Conservation (phyloP, 2,113 vertebrate species). For the Penelope pileata region DNA sequence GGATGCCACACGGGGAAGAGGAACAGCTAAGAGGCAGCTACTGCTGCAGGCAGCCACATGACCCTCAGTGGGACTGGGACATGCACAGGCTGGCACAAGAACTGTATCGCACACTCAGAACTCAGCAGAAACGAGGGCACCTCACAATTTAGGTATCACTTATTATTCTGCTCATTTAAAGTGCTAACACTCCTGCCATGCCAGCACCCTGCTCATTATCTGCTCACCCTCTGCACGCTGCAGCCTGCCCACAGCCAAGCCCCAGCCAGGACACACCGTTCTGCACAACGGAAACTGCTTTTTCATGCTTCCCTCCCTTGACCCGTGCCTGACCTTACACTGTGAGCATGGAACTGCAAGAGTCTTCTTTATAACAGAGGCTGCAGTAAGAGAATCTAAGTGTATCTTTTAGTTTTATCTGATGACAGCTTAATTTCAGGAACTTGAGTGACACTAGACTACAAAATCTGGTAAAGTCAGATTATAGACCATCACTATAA, state of each 20-base stretch:
- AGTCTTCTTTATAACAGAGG: not conserved
- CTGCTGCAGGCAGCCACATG: not conserved
- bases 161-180: not conserved
- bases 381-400: not conserved
- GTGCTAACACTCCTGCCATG: not conserved
- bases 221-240: not conserved
- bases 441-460: not conserved
- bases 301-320: not conserved
- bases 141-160: rapidly evolving
- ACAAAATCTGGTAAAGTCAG: not conserved
- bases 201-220: not conserved
- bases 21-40: not conserved
- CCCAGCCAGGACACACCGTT: not conserved
- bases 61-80: not conserved
- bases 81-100: not conserved
- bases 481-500: not conserved
- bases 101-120: not conserved
- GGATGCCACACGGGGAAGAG: not conserved
- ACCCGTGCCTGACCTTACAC: not conserved
- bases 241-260: not conserved
- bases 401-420: not conserved
- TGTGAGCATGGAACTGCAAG: not conserved
- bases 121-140: not conserved
- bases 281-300: not conserved
- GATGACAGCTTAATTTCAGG: not conserved